These are phyloP conservation scores for Halictus quadricinctus DNA, from an alignment of 2,888 invertebrate species.

Conservation along the genomic window DNA sequence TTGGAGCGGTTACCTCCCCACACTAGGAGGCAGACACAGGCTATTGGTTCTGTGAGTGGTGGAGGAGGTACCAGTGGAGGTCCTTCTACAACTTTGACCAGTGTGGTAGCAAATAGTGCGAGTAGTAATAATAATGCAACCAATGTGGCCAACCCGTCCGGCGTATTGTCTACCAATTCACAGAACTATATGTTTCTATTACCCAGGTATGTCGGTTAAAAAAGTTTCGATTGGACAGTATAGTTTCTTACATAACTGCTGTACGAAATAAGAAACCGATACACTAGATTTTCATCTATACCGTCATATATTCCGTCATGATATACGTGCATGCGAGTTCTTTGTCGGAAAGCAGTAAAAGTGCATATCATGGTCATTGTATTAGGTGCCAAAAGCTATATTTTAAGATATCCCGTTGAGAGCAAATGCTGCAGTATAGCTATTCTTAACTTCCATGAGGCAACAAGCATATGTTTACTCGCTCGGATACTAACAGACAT, in stretches of 20 bases:
- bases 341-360: conserved; percentile 54
- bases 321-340: neutral
- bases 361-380: conserved; percentile 68
- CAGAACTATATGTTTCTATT: conserved; percentile 81
- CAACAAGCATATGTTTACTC: neutral
- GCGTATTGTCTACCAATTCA: conserved; percentile 76
- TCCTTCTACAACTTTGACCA: conserved; percentile 80
- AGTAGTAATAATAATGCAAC: conserved; percentile 80
- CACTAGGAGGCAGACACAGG: conserved; percentile 88
- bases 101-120: conserved; percentile 78
- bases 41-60: conserved; percentile 83
- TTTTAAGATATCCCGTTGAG: conserved; percentile 20
- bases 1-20: conserved; percentile 90
- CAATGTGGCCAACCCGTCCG: conserved; percentile 78
- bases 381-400: conserved; percentile 67
- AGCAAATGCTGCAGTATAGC: neutral
- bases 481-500: neutral
- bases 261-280: neutral
- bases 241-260: neutral
- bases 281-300: neutral
- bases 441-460: neutral
- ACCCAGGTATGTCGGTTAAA: conserved; percentile 76
- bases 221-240: neutral
- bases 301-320: neutral
- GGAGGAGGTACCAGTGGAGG: conserved; percentile 80